Base-by-base conservation (phyloP, 2,888 invertebrate species). In the Amblyjoppa proteus region DNA sequence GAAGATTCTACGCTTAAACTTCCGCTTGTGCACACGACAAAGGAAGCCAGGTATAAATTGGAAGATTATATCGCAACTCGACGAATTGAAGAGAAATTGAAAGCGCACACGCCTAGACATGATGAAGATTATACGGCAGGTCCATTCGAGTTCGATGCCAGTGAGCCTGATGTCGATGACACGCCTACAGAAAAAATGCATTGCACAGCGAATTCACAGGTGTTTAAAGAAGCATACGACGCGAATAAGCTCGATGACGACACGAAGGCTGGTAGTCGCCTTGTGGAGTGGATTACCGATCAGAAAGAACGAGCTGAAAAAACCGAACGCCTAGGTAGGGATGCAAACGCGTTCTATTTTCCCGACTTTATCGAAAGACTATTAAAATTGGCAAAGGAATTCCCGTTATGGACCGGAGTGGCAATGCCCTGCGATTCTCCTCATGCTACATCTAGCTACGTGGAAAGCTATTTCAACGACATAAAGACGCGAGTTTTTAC, bases 401-500 rank as follows among this genome's bases (percentile, higher is more conserved):
- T 56, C 20, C 71, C 71, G 4, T 3, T 73, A 20, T 73, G 71
- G 71, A 73, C 71, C 16, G 56, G 16, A 38, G 61, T 69, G 31
- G 38, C 49, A 38, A 53, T 66, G 53, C 53, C 20, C 41, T 53
- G n/a, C 34, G 66, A 51, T 31, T 31, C 68, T 13, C 75, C 28
- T 31, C 81, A 75, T 28, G 81, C 81, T 41, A 68, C 81, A 28
- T 75, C 81, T n/a, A 81, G 81, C 56, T 81, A 66, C 49, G 68
- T 75, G 31, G 74, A 81, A 53, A 53, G 53, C 3, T 81, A 81
- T 58, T 81, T 81, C 61, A 69, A 69, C 34, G 68, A 69, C 41
- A 20, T 81, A 28, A 81, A 75, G 34, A 68, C 56, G 28, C 25
- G 75, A 49, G 68, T 74, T 61, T 69, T 66, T 45, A 81, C 31